Base-by-base conservation (phyloP, 1,140 invertebrate species). In the Steinernema feltiae region DNA sequence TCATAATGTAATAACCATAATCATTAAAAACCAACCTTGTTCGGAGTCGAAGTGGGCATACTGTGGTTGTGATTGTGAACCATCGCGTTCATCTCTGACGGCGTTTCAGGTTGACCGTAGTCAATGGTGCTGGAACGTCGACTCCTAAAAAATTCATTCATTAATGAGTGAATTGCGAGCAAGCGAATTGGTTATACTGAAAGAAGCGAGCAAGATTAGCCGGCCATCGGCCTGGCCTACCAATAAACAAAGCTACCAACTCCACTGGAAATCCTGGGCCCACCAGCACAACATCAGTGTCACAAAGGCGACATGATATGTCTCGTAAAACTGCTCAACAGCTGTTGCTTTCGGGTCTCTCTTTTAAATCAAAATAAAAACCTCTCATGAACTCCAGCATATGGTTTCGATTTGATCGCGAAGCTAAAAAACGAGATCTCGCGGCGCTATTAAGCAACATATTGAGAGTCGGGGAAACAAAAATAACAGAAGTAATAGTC, bases 221-320 rank as follows among this genome's bases (percentile, higher is more conserved):
- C 35, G 35, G 35, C 35, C 35, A 63, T 21, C 15, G 24, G 12
- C 24, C 15, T 7, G 12, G 53, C 12, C 53, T 27, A 12, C 53
- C 24, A 63, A 63, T 63, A 63, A 63, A 63, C 53, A 63, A 63
- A 63, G 53, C 53, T 63, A 63, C 53, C 53, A 63, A 21, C 7
- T 7, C 15, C 24, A 15, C 3, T 12, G 24, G 24, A 63, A 27
- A 63, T 63, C 53, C 12, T 63, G 12, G 24, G 15, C 7, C 41
- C n/a, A 12, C 7, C 7, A 46, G 41, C 7, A 46, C 7, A 46
- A 46, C 7, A n/a, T 63, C 24, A 15, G 24, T 63, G 53, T 63
- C 53, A 63, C 53, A 17, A 63, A 63, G 53, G 53, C 2, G 53
- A 63, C 53, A 63, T 63, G 53, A 63, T 63, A 63, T 63, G 35